Percentiles rank a stretch among this genome's conserved stretches.
These are phyloP conservation scores for Spermophilus dauricus DNA, from an alignment of 2,113 vertebrate species.

Conservation along the genomic window DNA sequence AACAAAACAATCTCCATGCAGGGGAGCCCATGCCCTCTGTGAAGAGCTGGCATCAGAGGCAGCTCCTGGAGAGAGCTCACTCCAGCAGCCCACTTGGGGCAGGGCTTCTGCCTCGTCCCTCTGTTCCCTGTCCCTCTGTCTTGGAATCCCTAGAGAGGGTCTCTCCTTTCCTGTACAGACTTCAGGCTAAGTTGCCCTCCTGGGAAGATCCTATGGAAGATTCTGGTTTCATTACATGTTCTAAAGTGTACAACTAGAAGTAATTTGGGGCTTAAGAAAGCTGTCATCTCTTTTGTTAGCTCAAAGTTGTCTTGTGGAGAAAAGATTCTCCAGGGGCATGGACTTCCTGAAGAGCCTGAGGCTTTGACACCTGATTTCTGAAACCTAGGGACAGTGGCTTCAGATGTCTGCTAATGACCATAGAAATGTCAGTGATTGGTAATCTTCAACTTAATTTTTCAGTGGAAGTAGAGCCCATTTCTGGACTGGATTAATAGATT, in stretches of 20 bases:
- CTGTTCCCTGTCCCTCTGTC: conserved; percentile 47
- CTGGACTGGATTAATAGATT: background rate
- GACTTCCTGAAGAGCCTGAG: background rate
- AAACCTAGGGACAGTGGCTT: background rate
- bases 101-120: background rate
- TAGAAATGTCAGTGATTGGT: background rate
- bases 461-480: background rate
- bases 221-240: background rate
- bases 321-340: background rate
- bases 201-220: background rate
- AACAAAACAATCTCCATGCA: background rate
- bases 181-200: conserved; percentile 49
- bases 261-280: background rate
- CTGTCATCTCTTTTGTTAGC: background rate
- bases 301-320: background rate
- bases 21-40: background rate
- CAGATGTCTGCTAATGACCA: background rate
- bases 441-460: background rate
- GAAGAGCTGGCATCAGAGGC: background rate
- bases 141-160: background rate
- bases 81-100: background rate
- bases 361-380: background rate
- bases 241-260: background rate
- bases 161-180: conserved; percentile 23
- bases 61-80: background rate